Evolutionary conservation across 2,888 invertebrate species (phyloP), one percentile per base, ranked within the genome.

Genomic region (Lepidochrysops patricia): DNA sequence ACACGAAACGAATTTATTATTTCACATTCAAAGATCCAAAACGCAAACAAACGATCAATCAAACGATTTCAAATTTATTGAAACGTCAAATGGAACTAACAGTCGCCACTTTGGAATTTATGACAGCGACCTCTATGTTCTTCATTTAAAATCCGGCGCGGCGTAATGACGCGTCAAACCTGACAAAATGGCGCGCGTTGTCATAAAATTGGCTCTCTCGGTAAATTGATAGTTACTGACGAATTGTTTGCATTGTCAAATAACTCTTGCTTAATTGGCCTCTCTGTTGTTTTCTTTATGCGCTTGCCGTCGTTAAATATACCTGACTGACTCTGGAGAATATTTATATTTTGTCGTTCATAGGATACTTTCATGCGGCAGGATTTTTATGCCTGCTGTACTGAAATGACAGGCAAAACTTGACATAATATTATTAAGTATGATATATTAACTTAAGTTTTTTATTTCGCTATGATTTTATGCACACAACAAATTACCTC

Each of bases 121-220:
- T 50, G 50, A 50, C 50, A 26, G 50, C 50, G 26, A 25, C 26
- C 50, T 50, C 50, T 50, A 6, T 50, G 50, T 50, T n/a, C 26
- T 26, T 50, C 25, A 50, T 50, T 50, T 50, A 13, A 43, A 43
- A 43, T 43, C 43, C 19, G 9, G 43, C 12, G 4, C 49, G 49
- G 35, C 49, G 50, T 50, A 50, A 50, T 50, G 43, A 19, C 43
- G 43, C 43, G 50, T 50, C 50, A 50, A 6, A 50, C 50, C 13
- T 26, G 50, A 26, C 25, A 49, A 26, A 50, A 26, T 12, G n/a
- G 25, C 26, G 50, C 50, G 26, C 13, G 50, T 26, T 50, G 50
- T 50, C 26, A 50, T 50, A 26, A 50, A 50, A 50, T 26, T 25
- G 49, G 49, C 49, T 25, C 2, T 13, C 6, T 2, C 3, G 43